A percentile compares a stretch with the other conserved stretches of the same genome.
phyloP scores from a whole-genome alignment of 2,113 vertebrate species.

The Gnathonemus longibarbis region DNA sequence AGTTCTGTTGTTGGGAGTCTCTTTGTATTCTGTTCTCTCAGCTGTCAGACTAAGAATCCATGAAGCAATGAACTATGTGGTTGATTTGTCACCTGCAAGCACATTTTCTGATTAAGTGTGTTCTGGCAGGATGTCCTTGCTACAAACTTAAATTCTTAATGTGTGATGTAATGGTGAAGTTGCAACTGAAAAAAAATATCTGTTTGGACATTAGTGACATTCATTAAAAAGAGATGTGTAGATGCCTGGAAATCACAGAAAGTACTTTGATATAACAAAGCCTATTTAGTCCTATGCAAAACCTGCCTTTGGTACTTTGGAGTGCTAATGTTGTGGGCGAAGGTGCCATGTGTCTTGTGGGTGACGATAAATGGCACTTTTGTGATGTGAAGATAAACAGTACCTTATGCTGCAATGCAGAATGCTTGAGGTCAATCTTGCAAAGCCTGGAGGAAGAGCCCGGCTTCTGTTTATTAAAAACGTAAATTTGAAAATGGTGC shows the following conservation, averaged over 20 bases:
- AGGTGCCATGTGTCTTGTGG: conserved; percentile 18
- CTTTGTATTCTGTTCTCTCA: neutral
- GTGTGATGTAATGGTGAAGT: neutral
- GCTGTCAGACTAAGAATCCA: neutral
- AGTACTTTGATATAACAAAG: conserved; percentile 11
- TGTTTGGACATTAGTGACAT: neutral
- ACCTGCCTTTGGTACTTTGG: neutral
- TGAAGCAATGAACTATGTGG: neutral
- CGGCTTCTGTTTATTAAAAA: neutral
- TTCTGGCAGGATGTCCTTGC: neutral
- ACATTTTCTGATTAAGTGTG: conserved; percentile 2
- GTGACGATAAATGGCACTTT: conserved; percentile 13
- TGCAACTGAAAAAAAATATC: neutral
- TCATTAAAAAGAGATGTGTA: neutral
- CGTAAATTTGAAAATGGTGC: neutral
- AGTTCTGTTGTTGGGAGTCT: neutral
- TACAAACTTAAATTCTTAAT: neutral
- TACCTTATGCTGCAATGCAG: conserved; percentile 4
- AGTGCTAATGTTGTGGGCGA: conserved; percentile 15
- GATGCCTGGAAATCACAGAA: neutral
- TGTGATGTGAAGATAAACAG: conserved; percentile 17
- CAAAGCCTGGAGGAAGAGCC: neutral
- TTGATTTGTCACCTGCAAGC: neutral
- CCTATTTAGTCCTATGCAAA: neutral
- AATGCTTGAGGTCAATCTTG: conserved; percentile 14